Base-by-base conservation (phyloP, 2,888 invertebrate genomes). In the Melieria crassipennis region DNA sequence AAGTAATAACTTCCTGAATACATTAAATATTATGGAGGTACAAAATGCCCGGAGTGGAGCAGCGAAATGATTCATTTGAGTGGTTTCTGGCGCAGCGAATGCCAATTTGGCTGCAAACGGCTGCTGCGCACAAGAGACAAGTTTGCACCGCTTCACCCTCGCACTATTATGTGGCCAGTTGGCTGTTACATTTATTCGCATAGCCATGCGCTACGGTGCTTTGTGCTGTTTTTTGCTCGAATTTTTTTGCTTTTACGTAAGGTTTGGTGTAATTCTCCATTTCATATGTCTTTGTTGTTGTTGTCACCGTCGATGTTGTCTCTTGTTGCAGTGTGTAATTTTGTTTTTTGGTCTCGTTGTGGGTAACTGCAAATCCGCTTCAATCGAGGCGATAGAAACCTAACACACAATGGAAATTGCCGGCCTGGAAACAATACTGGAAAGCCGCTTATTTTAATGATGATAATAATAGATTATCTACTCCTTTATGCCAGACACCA, bases 381-480 rank as follows among this genome's bases (percentile, higher is more conserved):
- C 55, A 43, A 52, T 43, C 55, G 64, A 10, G 13, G 42, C 63
- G 30, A 7, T 55, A 45, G 7, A 55, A 11, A 9, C 46, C 46
- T 13, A 42, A 42, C 9, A 10, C 3, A 50, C n/a, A 50, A 50
- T 50, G 52, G 10, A 50, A 50, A 62, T 16, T 43, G n/a, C 42
- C 9, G 11, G 71, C 71, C 73, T 79, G 79, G 76, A 81, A 82
- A 83, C 83, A 83, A 83, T 82, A 79, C 75, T 81, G 80, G 79
- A 83, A 83, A 83, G 83, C 82, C 79, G 83, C 83, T 83, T 82
- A 81, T 79, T 82, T 79, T 81, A 81, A 82, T 83, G 80, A 81
- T 79, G 83, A 83, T 81, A 82, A 83, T 83, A 83, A 83, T 82
- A 81, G 81, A 80, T 80, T 80, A 81, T 81, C 76, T 76, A 75